Conservation (phyloP, 1,140 invertebrate genomes). For the Steinernema khuongi region DNA sequence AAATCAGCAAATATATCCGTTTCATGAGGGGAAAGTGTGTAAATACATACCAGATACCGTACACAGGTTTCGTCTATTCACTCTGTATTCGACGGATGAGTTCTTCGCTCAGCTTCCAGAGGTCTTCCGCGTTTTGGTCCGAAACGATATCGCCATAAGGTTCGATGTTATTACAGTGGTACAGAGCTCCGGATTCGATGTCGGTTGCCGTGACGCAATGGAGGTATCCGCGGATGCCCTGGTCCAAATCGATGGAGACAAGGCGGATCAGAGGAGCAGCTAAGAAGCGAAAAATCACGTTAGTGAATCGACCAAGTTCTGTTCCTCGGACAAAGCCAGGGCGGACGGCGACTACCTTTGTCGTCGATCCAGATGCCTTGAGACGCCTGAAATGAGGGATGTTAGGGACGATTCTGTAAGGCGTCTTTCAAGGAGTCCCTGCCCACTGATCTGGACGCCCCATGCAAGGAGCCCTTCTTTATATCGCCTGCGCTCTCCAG, state of each 20-base stretch:
- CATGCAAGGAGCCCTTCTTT: background rate
- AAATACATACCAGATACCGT: background rate
- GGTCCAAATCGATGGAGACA: conserved; percentile 18
- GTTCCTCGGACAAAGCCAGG: conserved; percentile 29
- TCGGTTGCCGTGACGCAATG: background rate
- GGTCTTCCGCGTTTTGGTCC: background rate
- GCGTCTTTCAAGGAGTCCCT: background rate
- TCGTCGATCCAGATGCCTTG: conserved; percentile 11
- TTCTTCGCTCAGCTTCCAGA: background rate
- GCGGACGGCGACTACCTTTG: conserved; percentile 24
- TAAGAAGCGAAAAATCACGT: conserved; percentile 23
- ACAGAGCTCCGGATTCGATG: background rate
- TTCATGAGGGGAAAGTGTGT: background rate
- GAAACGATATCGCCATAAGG: background rate
- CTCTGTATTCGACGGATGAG: background rate
- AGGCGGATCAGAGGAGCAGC: conserved; percentile 33
- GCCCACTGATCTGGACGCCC: background rate
- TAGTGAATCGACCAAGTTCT: conserved; percentile 33
- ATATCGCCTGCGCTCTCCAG: background rate
- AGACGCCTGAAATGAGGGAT: background rate
- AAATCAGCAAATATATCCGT: background rate
- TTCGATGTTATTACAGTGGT: background rate
- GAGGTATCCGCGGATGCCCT: background rate
- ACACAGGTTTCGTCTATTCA: background rate
- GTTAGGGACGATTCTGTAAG: background rate